A percentile compares a stretch with the other conserved stretches of the same genome.
phyloP scores from a whole-genome alignment of 2,113 vertebrate species.

The Argyrosomus japonicus region DNA sequence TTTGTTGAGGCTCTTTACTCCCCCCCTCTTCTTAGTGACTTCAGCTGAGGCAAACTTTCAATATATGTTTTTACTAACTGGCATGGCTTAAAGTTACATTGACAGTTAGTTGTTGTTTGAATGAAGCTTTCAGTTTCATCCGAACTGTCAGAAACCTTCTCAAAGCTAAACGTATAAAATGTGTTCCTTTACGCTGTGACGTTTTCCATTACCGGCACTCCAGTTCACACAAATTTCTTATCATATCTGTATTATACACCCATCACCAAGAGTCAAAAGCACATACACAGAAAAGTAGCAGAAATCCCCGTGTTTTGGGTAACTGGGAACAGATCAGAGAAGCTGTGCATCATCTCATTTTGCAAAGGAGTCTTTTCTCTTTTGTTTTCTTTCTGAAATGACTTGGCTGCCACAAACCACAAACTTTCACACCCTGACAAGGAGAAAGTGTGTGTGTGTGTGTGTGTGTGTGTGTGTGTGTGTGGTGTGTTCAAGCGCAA shows the following conservation, averaged over 20 bases:
- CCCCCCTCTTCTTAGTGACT: neutral
- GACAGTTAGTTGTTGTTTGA: neutral
- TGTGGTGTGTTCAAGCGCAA: neutral
- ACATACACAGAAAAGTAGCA: conserved; percentile 16
- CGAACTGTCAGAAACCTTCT: too few relatives aligned
- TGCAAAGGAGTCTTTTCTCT: conserved; percentile 2
- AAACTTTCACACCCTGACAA: conserved; percentile 65
- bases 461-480: too few relatives aligned
- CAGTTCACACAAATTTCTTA: conserved; percentile 30
- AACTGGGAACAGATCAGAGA: conserved; percentile 54
- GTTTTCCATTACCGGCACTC: conserved; percentile 34
- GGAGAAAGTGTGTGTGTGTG: conserved; percentile 63
- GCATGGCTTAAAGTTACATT: neutral
- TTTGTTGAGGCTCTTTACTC: conserved; percentile 32
- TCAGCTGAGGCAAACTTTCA: conserved; percentile 14
- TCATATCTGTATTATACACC: conserved; percentile 23
- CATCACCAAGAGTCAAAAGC: conserved; percentile 1
- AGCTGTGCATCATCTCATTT: conserved; percentile 35
- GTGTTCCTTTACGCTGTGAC: conserved; percentile 15
- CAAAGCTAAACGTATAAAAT: neutral
- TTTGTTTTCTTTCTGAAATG: conserved; percentile 66
- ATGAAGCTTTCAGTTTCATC: too few relatives aligned
- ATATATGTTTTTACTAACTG: neutral
- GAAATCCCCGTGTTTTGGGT: conserved; percentile 64
- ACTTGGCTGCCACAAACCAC: conserved; percentile 64